Percentiles rank a stretch among this genome's conserved stretches.
These are phyloP conservation scores for Knipowitschia caucasica DNA, from an alignment of 2,797 vertebrate genomes.

Conservation along the genomic window DNA sequence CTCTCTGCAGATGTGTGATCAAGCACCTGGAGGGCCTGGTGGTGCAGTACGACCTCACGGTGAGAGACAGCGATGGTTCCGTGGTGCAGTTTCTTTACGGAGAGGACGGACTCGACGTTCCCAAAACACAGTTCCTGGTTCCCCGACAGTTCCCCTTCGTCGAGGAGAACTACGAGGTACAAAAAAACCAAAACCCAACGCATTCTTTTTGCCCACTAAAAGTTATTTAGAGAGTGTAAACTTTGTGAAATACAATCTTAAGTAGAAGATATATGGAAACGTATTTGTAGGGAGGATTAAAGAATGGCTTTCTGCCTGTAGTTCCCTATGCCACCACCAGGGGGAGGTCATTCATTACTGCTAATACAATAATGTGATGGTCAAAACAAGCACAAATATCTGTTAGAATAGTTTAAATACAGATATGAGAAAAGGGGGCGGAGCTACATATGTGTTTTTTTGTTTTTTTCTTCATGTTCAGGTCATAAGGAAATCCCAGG, in stretches of 20 bases:
- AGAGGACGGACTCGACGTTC: conserved; percentile 93
- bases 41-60: conserved; percentile 94
- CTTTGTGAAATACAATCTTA: too few species aligned
- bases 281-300: too few species aligned
- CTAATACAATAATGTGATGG: too few species aligned
- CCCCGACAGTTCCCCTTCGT: conserved; percentile 89
- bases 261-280: too few species aligned
- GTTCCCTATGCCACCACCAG: too few species aligned
- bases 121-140: conserved; percentile 92
- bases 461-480: conserved; percentile 58
- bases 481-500: conserved; percentile 86
- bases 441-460: too few species aligned
- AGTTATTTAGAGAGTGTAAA: too few species aligned
- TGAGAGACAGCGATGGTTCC: conserved; percentile 93
- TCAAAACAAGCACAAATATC: too few species aligned
- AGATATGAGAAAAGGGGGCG: too few species aligned
- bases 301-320: too few species aligned
- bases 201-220: too few species aligned
- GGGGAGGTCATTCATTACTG: too few species aligned
- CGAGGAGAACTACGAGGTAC: conserved; percentile 90
- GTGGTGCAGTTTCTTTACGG: conserved; percentile 97
- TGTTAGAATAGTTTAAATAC: background rate
- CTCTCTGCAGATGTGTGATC: conserved; percentile 84
- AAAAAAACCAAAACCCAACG: background rate
- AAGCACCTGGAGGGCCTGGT: conserved; percentile 96